Base-by-base conservation (phyloP, 2,797 vertebrate genomes). In the Avahi laniger region DNA sequence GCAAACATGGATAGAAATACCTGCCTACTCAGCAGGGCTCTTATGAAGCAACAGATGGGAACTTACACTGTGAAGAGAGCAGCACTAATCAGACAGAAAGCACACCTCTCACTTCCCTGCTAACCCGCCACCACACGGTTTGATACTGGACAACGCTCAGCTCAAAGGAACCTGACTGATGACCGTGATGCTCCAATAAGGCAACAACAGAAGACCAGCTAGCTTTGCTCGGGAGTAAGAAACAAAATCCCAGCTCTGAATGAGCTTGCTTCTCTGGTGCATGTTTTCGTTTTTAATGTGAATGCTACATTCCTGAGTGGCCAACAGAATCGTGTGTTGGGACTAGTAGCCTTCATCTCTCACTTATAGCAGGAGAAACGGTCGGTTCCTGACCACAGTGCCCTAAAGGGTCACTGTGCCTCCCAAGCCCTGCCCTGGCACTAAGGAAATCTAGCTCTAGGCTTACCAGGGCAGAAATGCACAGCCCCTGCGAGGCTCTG, bases 231-330 rank as follows among this genome's bases (percentile, higher is more conserved):
- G 20, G 59, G 93, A 72, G 20, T 20, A n/a, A 81, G 73, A 67
- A 67, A 73, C 48, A 35, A 0, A 52, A 93, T 8, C 26, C n/a
- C 18, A 35, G 20, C 26, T 63, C 41, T 52, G 61, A 48, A 35
- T 0, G 1, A 46, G 38, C 4, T 10, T 18, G 38, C 69, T 48
- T 13, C 4, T 4, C 48, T 30, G 17, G 8, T 10, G 1, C n/a
- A 35, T 72, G 54, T 43, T 67, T 54, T 72, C 63, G 28, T 50
- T 81, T 54, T 46, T 50, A 50, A 5, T 7, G 41, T 59, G 46
- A 65, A 67, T 24, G 63, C 15, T 41, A 8, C 10, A 17, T 20
- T 63, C 54, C 33, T 14, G 7, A 82, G 46, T 2, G 14, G 35
- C 33, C 14, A 28, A 46, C 63, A 35, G 33, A 50, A 28, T 8